Evolutionary conservation across 2,113 vertebrate genomes (phyloP).

Genomic region (Notarius quadriscutis): DNA sequence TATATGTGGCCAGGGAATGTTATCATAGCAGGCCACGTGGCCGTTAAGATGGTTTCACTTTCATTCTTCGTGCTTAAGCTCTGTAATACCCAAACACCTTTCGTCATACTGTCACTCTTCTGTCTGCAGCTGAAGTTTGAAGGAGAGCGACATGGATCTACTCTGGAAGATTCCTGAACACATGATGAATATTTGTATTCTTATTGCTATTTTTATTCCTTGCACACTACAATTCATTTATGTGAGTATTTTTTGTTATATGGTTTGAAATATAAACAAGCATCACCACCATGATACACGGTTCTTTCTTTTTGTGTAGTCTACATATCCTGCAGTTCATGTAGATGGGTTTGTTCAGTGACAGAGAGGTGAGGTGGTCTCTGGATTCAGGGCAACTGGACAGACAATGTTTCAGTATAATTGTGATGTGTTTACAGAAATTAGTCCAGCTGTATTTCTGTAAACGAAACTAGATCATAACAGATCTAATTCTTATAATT

Average conservation of each 20-base stretch:
- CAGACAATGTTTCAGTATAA: background rate
- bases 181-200: accelerated
- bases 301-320: background rate
- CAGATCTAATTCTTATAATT: background rate
- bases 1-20: background rate
- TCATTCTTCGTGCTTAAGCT: background rate
- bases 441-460: background rate
- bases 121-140: no score
- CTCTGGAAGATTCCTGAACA: accelerated
- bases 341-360: background rate
- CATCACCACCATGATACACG: background rate
- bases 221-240: background rate
- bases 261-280: background rate
- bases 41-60: background rate
- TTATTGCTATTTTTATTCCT: background rate
- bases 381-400: background rate
- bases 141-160: background rate
- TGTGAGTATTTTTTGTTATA: background rate
- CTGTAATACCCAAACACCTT: accelerated
- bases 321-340: background rate
- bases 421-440: background rate
- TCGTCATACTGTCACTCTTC: background rate
- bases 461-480: background rate
- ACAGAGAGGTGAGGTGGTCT: background rate
- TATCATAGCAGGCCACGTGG: background rate